Evolutionary conservation across 1,140 invertebrate species (phyloP), one percentile per base, ranked within the genome.

Genomic region (Tetragnatha versicolor): DNA sequence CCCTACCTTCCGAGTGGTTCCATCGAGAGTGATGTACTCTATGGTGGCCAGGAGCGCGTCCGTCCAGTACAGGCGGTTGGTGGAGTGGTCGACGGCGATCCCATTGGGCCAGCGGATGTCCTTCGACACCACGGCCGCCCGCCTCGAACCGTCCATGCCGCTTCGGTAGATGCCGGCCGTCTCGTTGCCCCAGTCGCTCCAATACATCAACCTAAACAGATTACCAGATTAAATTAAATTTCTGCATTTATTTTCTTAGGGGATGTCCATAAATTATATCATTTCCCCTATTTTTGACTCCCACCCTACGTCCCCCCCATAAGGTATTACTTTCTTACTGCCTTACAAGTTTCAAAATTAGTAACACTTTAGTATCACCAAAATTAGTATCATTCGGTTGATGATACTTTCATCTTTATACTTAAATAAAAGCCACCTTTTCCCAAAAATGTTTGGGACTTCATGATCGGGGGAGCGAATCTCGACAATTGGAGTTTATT

Each of bases 101-200:
- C 91, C 93, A 85, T 95, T 93, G 2, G 96, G 90, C 69, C 87
- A 90, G 51, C 88, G 88, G 6, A 89, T 82, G 81, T 93, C 93
- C 0, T 89, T 89, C 81, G 94, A 93, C 0, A 95, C 91, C 89
- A 94, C 94, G 81, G 94, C 92, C 7, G 92, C 86, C 17, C 88
- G 86, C 58, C 90, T 85, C 1, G 88, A 88, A 0, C 96, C 96
- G 85, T 98, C 95, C 94, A 98, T 94, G n/a, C 90, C 89, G 7
- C 93, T 90, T 20, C 75, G 39, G 42, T 70, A 73, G 4, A 70
- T 79, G 0, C 70, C 70, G 0, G 79, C 39, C n/a, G 91, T 86
- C 29, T 88, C 87, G 12, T 87, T 83, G 10, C 92, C 91, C 92
- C 93, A 95, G 84, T 96, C 93, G 1, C 91, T 91, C 94, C 94